Conservation (phyloP, 2,888 invertebrate species). For the Theristus sp. region DNA sequence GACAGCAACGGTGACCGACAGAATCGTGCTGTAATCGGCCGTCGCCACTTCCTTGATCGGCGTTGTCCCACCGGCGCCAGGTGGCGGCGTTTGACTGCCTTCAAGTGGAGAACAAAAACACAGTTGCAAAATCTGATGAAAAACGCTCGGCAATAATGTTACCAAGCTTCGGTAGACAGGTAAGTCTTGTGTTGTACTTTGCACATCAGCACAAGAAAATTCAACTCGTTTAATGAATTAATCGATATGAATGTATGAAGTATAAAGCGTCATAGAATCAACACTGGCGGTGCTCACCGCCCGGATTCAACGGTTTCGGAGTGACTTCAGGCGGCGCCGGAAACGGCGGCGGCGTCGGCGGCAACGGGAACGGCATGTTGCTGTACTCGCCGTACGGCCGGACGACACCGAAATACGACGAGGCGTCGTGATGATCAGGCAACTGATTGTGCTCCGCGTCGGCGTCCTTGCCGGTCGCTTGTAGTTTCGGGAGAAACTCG, state of each 20-base stretch:
- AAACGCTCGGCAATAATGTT: too few relatives aligned
- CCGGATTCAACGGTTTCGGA: not conserved
- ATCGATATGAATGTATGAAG: too few relatives aligned
- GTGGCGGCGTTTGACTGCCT: too few relatives aligned
- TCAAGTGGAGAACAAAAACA: too few relatives aligned
- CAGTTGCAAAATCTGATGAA: too few relatives aligned
- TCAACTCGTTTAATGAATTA: too few relatives aligned
- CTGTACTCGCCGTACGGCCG: slow-evolving; percentile 17
- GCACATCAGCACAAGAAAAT: too few relatives aligned
- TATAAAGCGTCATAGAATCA: too few relatives aligned
- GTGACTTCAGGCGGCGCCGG: not conserved
- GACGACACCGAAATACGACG: slow-evolving; percentile 20
- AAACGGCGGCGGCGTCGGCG: slow-evolving; percentile 25
- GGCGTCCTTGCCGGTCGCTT: slow-evolving; percentile 13
- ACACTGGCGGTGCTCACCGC: too few relatives aligned
- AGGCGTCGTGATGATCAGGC: slow-evolving; percentile 12
- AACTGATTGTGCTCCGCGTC: slow-evolving; percentile 21
- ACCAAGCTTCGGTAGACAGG: too few relatives aligned
- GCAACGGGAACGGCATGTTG: slow-evolving; percentile 23
- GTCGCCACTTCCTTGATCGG: not conserved
- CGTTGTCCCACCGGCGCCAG: too few relatives aligned
- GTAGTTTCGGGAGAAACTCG: slow-evolving; percentile 21
- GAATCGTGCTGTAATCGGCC: slow-evolving; percentile 10
- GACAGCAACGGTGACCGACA: slow-evolving; percentile 18
- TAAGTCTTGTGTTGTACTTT: too few relatives aligned